A percentile compares a stretch with the other conserved stretches of the same genome.
Conservation (phyloP, 2,113 vertebrate genomes). For the Rattus norvegicus region GRCr8 NC_086034.1:80536501-80537000, state of each 20-base stretch:
- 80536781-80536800: neutral
- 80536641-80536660: neutral
- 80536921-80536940: neutral
- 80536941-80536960: neutral
- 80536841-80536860: neutral
- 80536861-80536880: neutral
- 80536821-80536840: neutral
- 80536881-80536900: neutral
- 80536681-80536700: neutral
- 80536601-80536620: neutral
- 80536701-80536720: neutral
- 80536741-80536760: neutral
- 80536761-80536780: neutral
- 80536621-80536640: neutral
- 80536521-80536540: neutral
- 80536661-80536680: neutral
- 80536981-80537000: neutral
- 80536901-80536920: neutral
- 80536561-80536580: neutral
- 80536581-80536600: neutral
- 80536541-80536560: neutral
- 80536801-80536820: neutral
- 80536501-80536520: neutral
- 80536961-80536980: neutral
- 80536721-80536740: neutral